Evolutionary conservation across 1,140 invertebrate species (phyloP).

Genomic region (Zaprionus vittiger): DNA sequence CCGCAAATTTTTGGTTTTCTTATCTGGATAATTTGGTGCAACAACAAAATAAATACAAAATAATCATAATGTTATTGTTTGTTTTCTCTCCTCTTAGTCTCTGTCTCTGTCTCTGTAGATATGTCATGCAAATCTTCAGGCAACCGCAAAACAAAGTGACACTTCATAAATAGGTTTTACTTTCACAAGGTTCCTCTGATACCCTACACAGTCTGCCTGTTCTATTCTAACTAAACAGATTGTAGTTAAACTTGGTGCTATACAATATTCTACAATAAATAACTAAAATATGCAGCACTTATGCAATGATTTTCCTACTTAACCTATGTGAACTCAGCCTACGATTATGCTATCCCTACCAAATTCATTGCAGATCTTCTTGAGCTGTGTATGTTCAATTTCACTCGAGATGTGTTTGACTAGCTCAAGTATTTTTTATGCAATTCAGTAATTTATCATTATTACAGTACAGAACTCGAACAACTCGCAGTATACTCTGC

Average conservation of each 20-base stretch:
- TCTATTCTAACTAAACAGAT: not conserved
- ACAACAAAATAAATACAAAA: constrained; percentile 25
- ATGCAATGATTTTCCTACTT: not conserved
- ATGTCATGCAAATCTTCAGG: constrained; percentile 25
- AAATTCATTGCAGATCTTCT: not conserved
- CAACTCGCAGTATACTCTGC: not conserved
- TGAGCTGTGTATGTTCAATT: not conserved
- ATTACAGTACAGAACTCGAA: not conserved
- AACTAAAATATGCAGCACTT: not conserved
- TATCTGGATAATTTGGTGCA: constrained; percentile 34
- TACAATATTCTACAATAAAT: too few relatives aligned
- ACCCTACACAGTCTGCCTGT: not conserved
- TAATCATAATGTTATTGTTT: constrained; percentile 32
- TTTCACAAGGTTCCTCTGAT: not conserved
- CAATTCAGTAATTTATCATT: not conserved
- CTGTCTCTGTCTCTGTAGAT: not conserved
- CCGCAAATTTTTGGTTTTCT: constrained; percentile 45
- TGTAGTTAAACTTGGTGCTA: too few relatives aligned
- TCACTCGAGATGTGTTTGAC: not conserved
- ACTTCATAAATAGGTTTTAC: not conserved
- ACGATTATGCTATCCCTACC: not conserved
- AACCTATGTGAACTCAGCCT: not conserved
- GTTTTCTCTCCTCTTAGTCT: not conserved
- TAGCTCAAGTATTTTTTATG: not conserved
- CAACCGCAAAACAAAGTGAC: constrained; percentile 33